phyloP scores from a whole-genome alignment of 2,888 invertebrate genomes.

The Perizoma affinitatum region DNA sequence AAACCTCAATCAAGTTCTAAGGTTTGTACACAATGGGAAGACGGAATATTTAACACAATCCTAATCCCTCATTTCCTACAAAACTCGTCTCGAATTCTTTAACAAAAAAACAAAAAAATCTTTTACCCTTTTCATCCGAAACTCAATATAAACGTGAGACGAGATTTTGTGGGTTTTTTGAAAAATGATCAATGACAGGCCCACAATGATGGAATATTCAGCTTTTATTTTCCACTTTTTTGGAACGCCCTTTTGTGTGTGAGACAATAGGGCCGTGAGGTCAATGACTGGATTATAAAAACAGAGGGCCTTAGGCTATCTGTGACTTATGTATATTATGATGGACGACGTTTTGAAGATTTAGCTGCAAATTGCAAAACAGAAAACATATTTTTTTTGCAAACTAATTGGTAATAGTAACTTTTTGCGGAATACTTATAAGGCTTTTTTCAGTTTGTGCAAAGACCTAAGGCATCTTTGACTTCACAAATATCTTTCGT shows the following conservation, averaged over 20 bases:
- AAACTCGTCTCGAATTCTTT: slow-evolving; percentile 31
- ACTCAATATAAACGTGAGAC: slow-evolving; percentile 59
- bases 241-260: slow-evolving; percentile 57
- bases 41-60: slow-evolving; percentile 32
- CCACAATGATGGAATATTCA: slow-evolving; percentile 76
- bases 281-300: slow-evolving; percentile 54
- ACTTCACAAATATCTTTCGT: too few relatives aligned
- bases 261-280: slow-evolving; percentile 69
- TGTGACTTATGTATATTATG: slow-evolving; percentile 9
- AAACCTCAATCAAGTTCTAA: slow-evolving; percentile 11
- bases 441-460: too few relatives aligned
- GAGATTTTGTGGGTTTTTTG: slow-evolving; percentile 73
- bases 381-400: background rate
- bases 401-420: too few relatives aligned
- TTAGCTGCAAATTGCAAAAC: background rate
- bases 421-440: too few relatives aligned
- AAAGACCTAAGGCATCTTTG: too few relatives aligned
- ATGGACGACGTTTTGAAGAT: slow-evolving; percentile 1
- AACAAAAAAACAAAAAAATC: slow-evolving; percentile 41
- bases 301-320: slow-evolving; percentile 12
- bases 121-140: slow-evolving; percentile 58
- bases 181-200: slow-evolving; percentile 81
- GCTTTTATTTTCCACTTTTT: slow-evolving; percentile 45
- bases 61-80: slow-evolving; percentile 38
- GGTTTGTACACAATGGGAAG: slow-evolving; percentile 13